Evolutionary conservation across 2,888 invertebrate species (phyloP), one percentile per base, ranked within the genome.

Genomic region (Patella pellucida): DNA sequence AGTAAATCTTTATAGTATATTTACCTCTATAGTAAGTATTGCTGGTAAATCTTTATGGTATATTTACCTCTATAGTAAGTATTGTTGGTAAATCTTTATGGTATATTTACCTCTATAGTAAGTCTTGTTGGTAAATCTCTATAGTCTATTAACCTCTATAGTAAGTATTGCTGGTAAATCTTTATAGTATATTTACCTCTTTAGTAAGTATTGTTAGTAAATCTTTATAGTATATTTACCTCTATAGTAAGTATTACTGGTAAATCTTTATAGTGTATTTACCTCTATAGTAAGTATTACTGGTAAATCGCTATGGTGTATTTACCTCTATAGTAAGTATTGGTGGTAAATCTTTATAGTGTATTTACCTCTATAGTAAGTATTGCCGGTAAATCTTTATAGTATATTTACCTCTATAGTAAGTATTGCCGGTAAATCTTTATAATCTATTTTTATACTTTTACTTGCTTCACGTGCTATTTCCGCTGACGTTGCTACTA

Each of bases 111-210:
- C 76, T 84, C 79, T 50, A 85, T 83, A n/a, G 83, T 85, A 7
- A 84, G 69, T 16, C 85, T 76, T 4, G 83, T 68, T n/a, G 77
- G 71, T 23, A 85, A 73, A 19, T 83, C 83, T 19, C 23, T 23
- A 75, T 86, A 86, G 9, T 80, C 76, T 7, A 86, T 72, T 19
- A n/a, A n/a, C n/a, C n/a, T n/a, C n/a, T n/a, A n/a, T n/a, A n/a
- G n/a, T n/a, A n/a, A n/a, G n/a, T n/a, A n/a, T n/a, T n/a, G n/a
- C n/a, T n/a, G n/a, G 27, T 27, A 27, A 27, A 27, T 27, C 27
- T 27, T 1, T 27, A 27, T 27, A 3, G 3, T 27, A 27, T 27
- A 27, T 27, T 27, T 27, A 27, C 27, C 27, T n/a, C n/a, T n/a
- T n/a, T n/a, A n/a, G n/a, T n/a, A n/a, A n/a, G n/a, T n/a, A n/a